phyloP scores from a whole-genome alignment of 1,140 invertebrate species.

The Brevipalpus yothersi region DNA sequence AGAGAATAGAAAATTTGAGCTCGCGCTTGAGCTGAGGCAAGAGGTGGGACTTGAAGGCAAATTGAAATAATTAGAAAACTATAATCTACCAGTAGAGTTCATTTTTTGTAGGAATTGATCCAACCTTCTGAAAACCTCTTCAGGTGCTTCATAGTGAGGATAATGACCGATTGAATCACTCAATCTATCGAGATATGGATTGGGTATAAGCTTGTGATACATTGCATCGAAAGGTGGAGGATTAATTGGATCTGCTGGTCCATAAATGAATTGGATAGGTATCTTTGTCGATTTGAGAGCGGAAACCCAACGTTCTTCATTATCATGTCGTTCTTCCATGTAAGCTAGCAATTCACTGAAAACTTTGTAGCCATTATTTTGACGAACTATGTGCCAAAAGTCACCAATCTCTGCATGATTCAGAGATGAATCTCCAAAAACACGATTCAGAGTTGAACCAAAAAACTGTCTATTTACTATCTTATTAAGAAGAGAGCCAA shows the following conservation, averaged over 20 bases:
- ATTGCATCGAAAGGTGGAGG: constrained; percentile 13
- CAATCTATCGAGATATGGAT: constrained; percentile 5
- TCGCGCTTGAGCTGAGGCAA: too few relatives aligned
- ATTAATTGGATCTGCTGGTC: constrained; percentile 18
- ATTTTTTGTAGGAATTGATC: neutral
- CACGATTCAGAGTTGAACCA: constrained; percentile 12
- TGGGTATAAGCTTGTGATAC: constrained; percentile 13
- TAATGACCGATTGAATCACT: constrained; percentile 12
- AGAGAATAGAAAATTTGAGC: too few relatives aligned
- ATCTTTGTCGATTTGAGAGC: constrained; percentile 14
- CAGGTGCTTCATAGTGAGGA: constrained; percentile 11
- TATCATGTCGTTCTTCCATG: constrained; percentile 10
- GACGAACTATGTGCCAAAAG: constrained; percentile 14
- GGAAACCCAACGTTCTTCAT: constrained; percentile 18
- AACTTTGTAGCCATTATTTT: constrained; percentile 15
- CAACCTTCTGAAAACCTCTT: constrained; percentile 2
- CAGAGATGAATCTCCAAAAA: constrained; percentile 17
- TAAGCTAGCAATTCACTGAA: constrained; percentile 8
- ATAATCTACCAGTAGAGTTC: too few relatives aligned
- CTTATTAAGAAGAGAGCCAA: constrained; percentile 2
- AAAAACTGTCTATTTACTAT: constrained; percentile 7
- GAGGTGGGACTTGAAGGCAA: too few relatives aligned
- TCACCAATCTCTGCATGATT: constrained; percentile 15
- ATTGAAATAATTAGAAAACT: too few relatives aligned
- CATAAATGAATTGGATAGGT: constrained; percentile 17